A percentile compares a stretch with the other conserved stretches of the same genome.
Conservation (phyloP, 1,140 invertebrate genomes). For the Dryas iulia region DNA sequence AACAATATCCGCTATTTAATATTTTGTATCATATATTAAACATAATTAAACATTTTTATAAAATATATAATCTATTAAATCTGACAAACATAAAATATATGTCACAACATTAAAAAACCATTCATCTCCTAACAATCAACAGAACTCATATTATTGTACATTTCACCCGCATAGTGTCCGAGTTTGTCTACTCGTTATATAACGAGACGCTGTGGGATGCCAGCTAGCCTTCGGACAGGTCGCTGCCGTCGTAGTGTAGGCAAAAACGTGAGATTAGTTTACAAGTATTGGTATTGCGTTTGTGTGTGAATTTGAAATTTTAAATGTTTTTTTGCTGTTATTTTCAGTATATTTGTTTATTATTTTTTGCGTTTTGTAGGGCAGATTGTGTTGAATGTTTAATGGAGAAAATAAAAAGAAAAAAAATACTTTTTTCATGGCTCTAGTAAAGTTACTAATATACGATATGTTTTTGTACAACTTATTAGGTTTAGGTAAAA, state of each 20-base stretch:
- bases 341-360: neutral
- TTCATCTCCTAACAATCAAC: neutral
- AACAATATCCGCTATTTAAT: no score
- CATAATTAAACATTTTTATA: no score
- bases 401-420: no score
- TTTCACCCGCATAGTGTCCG: conserved; percentile 39
- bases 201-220: conserved; percentile 41
- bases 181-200: conserved; percentile 60
- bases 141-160: conserved; percentile 5
- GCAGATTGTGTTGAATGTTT: no score
- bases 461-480: no score
- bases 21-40: no score
- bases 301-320: neutral
- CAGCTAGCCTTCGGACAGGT: conserved; percentile 56
- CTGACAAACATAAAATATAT: no score
- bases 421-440: no score
- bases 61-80: no score
- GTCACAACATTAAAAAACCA: neutral
- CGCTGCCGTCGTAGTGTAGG: conserved; percentile 52
- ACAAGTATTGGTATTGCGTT: neutral
- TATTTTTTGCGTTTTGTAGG: no score
- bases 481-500: no score
- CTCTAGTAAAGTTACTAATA: no score
- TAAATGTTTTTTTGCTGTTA: neutral
- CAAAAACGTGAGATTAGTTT: conserved; percentile 19